Evolutionary conservation across 2,888 invertebrate genomes (phyloP).

Genomic region (Carterocephalus palaemon): DNA sequence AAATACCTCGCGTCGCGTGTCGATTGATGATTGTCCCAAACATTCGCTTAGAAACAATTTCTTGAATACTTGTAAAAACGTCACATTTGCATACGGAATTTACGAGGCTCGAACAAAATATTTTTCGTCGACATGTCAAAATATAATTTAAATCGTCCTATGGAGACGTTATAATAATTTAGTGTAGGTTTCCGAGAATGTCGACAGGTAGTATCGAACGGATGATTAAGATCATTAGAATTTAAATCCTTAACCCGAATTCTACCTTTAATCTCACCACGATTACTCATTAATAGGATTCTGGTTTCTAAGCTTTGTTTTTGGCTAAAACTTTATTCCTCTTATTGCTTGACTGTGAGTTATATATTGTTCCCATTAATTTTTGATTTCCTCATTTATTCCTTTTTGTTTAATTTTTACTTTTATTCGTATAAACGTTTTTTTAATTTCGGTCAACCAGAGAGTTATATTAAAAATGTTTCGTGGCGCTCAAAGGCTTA

Average conservation of each 20-base stretch:
- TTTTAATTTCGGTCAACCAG: conserved; percentile 15
- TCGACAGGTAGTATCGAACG: conserved; percentile 36
- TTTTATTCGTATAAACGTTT: conserved; percentile 10
- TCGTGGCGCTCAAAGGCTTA: conserved; percentile 1
- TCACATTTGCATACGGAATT: conserved; percentile 67
- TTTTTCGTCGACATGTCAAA: conserved; percentile 57
- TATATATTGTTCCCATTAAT: conserved; percentile 22
- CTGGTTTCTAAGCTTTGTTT: conserved; percentile 53
- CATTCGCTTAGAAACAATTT: conserved; percentile 48
- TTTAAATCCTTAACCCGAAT: conserved; percentile 40
- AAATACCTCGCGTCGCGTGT: conserved; percentile 58
- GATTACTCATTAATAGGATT: conserved; percentile 65
- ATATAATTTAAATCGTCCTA: conserved; percentile 66
- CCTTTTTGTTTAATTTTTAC: conserved; percentile 40
- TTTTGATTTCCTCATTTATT: conserved; percentile 32
- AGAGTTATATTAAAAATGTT: conserved; percentile 19
- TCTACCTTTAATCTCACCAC: conserved; percentile 50
- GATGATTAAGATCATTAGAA: conserved; percentile 63
- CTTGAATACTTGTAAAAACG: conserved; percentile 47
- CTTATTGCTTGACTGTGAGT: conserved; percentile 9
- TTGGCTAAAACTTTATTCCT: conserved; percentile 27
- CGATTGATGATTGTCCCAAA: conserved; percentile 49
- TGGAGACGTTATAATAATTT: conserved; percentile 59
- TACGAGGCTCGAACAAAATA: conserved; percentile 54
- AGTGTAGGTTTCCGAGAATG: conserved; percentile 58